A percentile compares a stretch with the other conserved stretches of the same genome.
Evolutionary conservation across 2,797 vertebrate species (phyloP).

Genomic region (Myiothlypis coronata): DNA sequence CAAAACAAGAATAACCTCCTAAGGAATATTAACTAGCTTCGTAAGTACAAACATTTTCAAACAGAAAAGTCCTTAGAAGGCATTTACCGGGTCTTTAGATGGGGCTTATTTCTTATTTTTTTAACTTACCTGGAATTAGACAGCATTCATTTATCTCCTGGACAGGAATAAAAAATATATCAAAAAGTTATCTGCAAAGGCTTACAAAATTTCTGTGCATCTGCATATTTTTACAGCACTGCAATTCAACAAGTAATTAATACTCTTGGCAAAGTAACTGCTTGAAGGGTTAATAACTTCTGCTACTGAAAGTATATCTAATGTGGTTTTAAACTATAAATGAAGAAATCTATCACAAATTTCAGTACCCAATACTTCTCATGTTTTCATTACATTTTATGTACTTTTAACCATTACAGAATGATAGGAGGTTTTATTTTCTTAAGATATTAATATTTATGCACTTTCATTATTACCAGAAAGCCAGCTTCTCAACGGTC

Average conservation of each 20-base stretch:
- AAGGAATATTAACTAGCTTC: background rate
- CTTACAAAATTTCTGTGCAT: background rate
- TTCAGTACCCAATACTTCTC: background rate
- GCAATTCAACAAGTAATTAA: background rate
- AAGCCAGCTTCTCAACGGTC: constrained; percentile 50
- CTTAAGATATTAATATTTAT: constrained; percentile 66
- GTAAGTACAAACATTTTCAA: background rate
- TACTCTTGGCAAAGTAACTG: background rate
- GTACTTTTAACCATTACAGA: constrained; percentile 28
- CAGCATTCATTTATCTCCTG: background rate
- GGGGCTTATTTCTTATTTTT: background rate
- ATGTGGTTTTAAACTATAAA: background rate
- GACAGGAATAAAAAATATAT: background rate
- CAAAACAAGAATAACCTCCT: background rate
- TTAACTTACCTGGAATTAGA: background rate
- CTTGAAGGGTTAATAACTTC: background rate
- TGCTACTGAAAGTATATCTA: background rate
- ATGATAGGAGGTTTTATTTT: background rate
- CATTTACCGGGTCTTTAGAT: background rate
- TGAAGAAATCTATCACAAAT: background rate
- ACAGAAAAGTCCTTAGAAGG: background rate
- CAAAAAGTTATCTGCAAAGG: background rate
- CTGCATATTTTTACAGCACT: background rate
- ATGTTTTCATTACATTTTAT: constrained; percentile 38
- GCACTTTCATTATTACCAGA: constrained; percentile 58